phyloP scores from a whole-genome alignment of 2,113 vertebrate genomes.

The Melospiza melodia region DNA sequence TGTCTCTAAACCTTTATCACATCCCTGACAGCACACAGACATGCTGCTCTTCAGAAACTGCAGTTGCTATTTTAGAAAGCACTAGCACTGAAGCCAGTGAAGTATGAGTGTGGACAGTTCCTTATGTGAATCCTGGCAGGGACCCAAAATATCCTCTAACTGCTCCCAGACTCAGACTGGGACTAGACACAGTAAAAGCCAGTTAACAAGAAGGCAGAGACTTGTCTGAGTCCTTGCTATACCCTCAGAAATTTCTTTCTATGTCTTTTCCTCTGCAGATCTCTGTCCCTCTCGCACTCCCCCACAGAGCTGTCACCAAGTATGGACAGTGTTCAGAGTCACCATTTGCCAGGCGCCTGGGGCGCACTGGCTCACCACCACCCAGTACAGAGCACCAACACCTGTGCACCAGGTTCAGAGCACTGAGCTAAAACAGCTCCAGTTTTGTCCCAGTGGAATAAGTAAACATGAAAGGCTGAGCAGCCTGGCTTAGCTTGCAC shows the following conservation, averaged over 20 bases:
- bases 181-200: not conserved
- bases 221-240: not conserved
- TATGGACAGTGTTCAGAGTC: not conserved
- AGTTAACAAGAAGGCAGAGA: not conserved
- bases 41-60: not conserved
- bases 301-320: not conserved
- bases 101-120: not conserved
- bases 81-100: not conserved
- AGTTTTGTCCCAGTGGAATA: not conserved
- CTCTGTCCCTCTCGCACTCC: not conserved
- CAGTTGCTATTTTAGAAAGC: not conserved
- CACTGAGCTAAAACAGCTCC: fast-evolving
- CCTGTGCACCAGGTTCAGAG: not conserved
- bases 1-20: not conserved
- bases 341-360: not conserved
- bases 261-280: not conserved
- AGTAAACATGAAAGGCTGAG: fast-evolving
- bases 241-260: not conserved
- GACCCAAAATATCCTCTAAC: not conserved
- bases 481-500: not conserved
- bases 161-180: not conserved
- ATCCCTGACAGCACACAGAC: not conserved
- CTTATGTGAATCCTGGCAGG: not conserved
- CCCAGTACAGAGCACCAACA: not conserved
- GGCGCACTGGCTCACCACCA: fast-evolving